Percentiles rank a stretch among this genome's conserved stretches.
Evolutionary conservation across 2,888 invertebrate genomes (phyloP).

Genomic region (Andricus quercusramuli): DNA sequence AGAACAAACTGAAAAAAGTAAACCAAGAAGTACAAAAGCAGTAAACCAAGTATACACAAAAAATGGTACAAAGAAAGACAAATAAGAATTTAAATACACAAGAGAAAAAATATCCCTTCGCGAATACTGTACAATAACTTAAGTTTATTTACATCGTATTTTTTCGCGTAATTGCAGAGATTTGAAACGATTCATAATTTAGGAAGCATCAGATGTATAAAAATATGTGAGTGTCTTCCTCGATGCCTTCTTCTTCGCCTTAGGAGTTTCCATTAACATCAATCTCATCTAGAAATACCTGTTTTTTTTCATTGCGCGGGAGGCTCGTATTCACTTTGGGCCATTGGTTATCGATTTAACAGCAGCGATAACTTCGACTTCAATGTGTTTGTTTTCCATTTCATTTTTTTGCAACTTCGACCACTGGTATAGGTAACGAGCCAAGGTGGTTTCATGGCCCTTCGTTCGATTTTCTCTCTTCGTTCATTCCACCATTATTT

Average conservation of each 20-base stretch:
- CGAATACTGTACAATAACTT: background rate
- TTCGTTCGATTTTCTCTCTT: background rate
- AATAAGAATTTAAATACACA: background rate
- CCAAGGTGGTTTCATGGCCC: conserved; percentile 1
- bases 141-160: background rate
- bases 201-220: conserved; percentile 45
- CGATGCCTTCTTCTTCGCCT: conserved; percentile 50
- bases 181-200: background rate
- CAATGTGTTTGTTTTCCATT: conserved; percentile 49
- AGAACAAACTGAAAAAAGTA: background rate
- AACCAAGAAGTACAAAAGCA: no score
- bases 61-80: background rate
- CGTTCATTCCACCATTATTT: background rate
- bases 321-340: conserved; percentile 54
- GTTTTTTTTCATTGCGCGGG: conserved; percentile 49
- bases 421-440: conserved; percentile 2
- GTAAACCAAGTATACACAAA: no score
- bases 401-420: background rate
- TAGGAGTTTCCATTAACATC: conserved; percentile 53
- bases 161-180: background rate
- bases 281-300: conserved; percentile 52
- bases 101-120: background rate
- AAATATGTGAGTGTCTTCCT: conserved; percentile 50
- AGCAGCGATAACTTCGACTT: conserved; percentile 57
- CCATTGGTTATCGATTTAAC: conserved; percentile 61